Base-by-base conservation (phyloP, 2,797 vertebrate genomes). In the Steatocranus sp. region DNA sequence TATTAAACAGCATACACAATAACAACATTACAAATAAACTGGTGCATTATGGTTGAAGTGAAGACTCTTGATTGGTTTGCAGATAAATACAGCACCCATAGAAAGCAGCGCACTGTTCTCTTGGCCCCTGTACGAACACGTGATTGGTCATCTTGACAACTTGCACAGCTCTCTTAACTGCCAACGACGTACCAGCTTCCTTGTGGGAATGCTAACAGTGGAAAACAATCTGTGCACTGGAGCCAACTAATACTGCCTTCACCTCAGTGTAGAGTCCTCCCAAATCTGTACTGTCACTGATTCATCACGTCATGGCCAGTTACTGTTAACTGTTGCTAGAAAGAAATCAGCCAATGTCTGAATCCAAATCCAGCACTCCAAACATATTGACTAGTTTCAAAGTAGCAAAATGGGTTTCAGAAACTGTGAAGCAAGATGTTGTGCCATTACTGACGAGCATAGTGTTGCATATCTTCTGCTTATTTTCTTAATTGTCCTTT, bases 1-100 rank as follows among this genome's bases (percentile, higher is more conserved):
- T 94, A 94, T 95, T 94, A 87, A 95, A 95, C 87, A 43, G 90
- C 88, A 90, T 92, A 92, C 83, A 88, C 56, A 49, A 81, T 51
- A 85, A 87, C 66, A 66, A 80, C 76, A 83, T 90, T 82, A 79
- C 83, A 91, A 80, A 89, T 84, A 84, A 88, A 87, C 76, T 63
- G 80, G 82, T 83, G 83, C 83, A 86, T 85, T 48, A 68, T 50
- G 66, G 66, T 73, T 87, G 7, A 80, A 88, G 78, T 88, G 85
- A 90, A 88, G 79, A 85, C 77, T 90, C 78, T 73, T 32, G 75
- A 88, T 83, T 43, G 32, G 48, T 51, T 82, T 88, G 41, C 63
- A 83, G 63, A 80, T 87, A 73, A 94, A 91, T 92, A 89, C 81
- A 88, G 87, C 80, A 58, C 80, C 88, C 1, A 3, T 84, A 74